A percentile compares a stretch with the other conserved stretches of the same genome.
These are phyloP conservation scores for Drosophila nr. fundita DNA, from an alignment of 2,888 invertebrate species.

Conservation along the genomic window DNA sequence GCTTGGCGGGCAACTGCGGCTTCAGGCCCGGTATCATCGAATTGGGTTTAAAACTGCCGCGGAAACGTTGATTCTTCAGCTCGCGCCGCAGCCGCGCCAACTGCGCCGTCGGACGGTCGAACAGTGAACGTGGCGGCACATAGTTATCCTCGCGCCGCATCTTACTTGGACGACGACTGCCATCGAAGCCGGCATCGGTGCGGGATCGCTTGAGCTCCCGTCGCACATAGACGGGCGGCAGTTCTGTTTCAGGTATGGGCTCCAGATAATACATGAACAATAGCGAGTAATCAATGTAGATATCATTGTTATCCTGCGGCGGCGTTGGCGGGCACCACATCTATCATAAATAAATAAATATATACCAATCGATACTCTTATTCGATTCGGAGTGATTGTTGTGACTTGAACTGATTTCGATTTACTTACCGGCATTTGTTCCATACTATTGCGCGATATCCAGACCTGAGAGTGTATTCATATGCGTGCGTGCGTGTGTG, in stretches of 20 bases:
- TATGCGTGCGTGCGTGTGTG: constrained; percentile 4
- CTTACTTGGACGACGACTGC: constrained; percentile 87
- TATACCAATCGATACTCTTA: constrained; percentile 3
- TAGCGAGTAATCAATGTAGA: constrained; percentile 94
- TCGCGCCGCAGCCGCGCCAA: constrained; percentile 91
- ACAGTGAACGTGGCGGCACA: constrained; percentile 92
- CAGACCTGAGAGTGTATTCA: constrained; percentile 88
- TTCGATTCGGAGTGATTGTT: background rate
- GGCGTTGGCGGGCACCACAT: constrained; percentile 99
- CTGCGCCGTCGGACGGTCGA: constrained; percentile 91
- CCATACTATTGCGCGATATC: constrained; percentile 90
- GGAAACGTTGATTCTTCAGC: constrained; percentile 90
- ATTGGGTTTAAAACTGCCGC: constrained; percentile 86
- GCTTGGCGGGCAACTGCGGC: constrained; percentile 86
- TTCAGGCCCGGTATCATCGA: constrained; percentile 86
- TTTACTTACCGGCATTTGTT: constrained; percentile 92
- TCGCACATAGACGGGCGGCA: constrained; percentile 92
- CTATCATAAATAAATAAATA: constrained; percentile 85
- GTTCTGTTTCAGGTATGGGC: constrained; percentile 90
- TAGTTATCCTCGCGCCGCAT: constrained; percentile 90
- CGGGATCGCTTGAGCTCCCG: constrained; percentile 91
- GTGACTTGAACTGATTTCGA: background rate
- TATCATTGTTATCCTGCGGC: constrained; percentile 95
- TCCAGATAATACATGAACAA: constrained; percentile 93
- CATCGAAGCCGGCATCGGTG: constrained; percentile 87